These are phyloP conservation scores for Caenorhabditis panamensis DNA, from an alignment of 2,888 invertebrate species.

Conservation along the genomic window DNA sequence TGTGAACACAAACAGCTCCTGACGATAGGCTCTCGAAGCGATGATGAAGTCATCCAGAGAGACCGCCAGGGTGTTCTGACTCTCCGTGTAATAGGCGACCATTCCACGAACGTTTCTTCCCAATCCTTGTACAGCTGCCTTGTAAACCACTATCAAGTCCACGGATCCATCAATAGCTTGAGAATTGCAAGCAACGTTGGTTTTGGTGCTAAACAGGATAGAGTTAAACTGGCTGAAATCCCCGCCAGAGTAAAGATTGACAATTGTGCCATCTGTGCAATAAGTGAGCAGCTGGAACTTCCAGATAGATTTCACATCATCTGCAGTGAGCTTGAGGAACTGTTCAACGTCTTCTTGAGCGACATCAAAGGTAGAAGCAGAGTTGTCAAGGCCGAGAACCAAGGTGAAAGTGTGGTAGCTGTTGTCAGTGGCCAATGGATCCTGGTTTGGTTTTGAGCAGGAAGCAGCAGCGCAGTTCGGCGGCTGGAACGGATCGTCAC, in stretches of 20 bases:
- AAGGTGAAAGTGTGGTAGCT: conserved; percentile 46
- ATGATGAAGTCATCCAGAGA: conserved; percentile 25
- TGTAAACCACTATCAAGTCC: conserved; percentile 37
- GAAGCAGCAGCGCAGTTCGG: neutral
- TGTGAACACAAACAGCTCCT: conserved; percentile 30
- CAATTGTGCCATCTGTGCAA: conserved; percentile 42
- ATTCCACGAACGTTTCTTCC: conserved; percentile 46
- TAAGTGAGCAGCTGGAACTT: conserved; percentile 48
- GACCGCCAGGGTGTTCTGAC: conserved; percentile 18
- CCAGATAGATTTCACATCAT: conserved; percentile 19
- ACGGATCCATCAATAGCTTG: neutral
- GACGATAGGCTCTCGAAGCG: conserved; percentile 31
- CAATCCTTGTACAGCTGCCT: conserved; percentile 35
- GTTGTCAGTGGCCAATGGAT: conserved; percentile 35
- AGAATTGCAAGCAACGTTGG: conserved; percentile 3
- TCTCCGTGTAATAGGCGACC: conserved; percentile 40
- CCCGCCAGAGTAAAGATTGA: conserved; percentile 47
- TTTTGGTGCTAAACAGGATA: neutral
- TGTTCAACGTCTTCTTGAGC: neutral
- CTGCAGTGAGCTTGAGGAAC: neutral
- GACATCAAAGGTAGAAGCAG: neutral
- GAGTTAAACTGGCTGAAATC: neutral
- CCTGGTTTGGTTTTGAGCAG: no score
- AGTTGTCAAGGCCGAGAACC: conserved; percentile 16
- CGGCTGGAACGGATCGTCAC: neutral